These are phyloP conservation scores for Rhopalosiphum nymphaeae DNA, from an alignment of 2,888 invertebrate genomes.

Conservation along the genomic window DNA sequence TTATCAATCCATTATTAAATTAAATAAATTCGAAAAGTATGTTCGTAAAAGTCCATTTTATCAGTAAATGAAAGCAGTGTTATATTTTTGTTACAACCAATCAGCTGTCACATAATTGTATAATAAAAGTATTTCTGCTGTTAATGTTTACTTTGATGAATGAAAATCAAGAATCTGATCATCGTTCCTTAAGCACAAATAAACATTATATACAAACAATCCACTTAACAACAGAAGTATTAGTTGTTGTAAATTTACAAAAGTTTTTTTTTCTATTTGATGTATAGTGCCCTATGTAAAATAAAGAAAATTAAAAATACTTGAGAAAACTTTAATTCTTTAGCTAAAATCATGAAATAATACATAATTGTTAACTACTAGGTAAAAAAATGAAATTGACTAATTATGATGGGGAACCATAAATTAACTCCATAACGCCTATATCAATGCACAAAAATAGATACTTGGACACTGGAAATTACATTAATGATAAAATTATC, in stretches of 20 bases:
- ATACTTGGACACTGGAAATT: neutral
- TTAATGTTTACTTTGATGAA: neutral
- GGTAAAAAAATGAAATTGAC: too few species aligned
- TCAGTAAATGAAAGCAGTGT: neutral
- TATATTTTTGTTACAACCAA: neutral
- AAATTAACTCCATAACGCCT: neutral
- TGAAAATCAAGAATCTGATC: neutral
- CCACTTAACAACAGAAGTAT: neutral
- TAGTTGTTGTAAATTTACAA: neutral
- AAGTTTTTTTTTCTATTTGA: neutral
- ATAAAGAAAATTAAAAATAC: neutral
- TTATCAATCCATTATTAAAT: neutral
- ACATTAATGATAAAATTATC: neutral
- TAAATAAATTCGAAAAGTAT: neutral
- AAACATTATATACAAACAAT: neutral
- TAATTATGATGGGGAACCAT: neutral
- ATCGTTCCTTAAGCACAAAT: neutral
- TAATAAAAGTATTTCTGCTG: neutral
- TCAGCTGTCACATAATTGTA: neutral
- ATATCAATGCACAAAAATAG: neutral
- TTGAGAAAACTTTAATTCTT: neutral
- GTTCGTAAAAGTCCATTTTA: neutral
- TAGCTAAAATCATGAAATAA: neutral
- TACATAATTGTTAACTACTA: neutral
- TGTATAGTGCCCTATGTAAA: neutral